These are phyloP conservation scores for Triplophysa siluroides DNA, from an alignment of 2,113 vertebrate species.

Conservation along the genomic window DNA sequence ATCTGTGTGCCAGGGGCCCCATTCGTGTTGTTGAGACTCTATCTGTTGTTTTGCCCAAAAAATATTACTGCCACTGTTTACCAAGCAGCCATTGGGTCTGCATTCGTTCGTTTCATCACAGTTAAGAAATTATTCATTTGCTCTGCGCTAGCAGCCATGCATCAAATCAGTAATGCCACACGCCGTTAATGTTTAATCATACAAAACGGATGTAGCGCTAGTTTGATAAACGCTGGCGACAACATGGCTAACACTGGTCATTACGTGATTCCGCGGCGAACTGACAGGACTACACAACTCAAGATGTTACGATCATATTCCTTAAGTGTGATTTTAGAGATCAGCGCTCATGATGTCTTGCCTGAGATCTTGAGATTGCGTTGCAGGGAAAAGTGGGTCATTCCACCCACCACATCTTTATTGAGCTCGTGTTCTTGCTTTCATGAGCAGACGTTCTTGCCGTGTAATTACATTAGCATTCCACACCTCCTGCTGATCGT, in stretches of 20 bases:
- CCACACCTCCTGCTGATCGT: constrained; percentile 22
- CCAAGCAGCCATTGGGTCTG: constrained; percentile 5
- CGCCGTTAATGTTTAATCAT: constrained; percentile 49
- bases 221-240: background rate
- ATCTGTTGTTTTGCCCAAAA: constrained; percentile 28
- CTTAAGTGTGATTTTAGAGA: background rate
- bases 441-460: constrained; percentile 2
- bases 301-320: constrained; percentile 13
- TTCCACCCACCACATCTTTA: background rate
- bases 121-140: constrained; percentile 48
- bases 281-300: constrained; percentile 6
- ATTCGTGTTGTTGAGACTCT: background rate
- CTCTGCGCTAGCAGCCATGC: constrained; percentile 35
- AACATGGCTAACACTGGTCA: constrained; percentile 1
- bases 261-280: background rate
- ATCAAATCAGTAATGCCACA: constrained; percentile 38
- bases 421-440: background rate
- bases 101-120: constrained; percentile 38
- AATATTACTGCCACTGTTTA: constrained; percentile 21
- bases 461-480: constrained; percentile 51
- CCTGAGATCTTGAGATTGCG: constrained; percentile 14
- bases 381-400: constrained; percentile 37
- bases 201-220: constrained; percentile 6
- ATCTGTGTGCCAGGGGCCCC: constrained; percentile 13
- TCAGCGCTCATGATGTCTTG: background rate